phyloP scores from a whole-genome alignment of 2,113 vertebrate species.

The Australoheros scitulus region DNA sequence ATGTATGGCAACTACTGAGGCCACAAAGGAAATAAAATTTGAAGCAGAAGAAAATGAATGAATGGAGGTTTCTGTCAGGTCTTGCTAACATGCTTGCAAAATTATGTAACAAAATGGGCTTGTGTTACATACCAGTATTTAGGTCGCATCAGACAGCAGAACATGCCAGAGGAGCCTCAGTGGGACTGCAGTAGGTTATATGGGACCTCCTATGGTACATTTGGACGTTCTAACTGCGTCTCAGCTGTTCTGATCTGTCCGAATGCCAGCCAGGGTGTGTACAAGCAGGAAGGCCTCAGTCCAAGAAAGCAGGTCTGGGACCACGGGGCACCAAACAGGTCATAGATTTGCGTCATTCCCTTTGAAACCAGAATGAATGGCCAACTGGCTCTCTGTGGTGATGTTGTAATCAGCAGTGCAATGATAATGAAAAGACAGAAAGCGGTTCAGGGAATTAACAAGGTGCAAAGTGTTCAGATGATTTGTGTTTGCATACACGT shows the following conservation, averaged over 20 bases:
- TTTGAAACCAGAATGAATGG: slow-evolving; percentile 68
- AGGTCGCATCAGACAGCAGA: background rate
- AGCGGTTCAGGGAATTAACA: slow-evolving; percentile 24
- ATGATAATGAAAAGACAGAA: slow-evolving; percentile 52
- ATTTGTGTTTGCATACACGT: background rate
- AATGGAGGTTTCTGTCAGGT: background rate
- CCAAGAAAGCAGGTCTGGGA: slow-evolving; percentile 45
- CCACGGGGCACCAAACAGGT: slow-evolving; percentile 41
- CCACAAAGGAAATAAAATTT: background rate
- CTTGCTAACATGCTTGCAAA: background rate
- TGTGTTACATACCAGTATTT: slow-evolving; percentile 11
- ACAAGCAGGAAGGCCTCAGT: slow-evolving; percentile 31
- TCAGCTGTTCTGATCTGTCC: slow-evolving; percentile 40
- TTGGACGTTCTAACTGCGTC: slow-evolving; percentile 16
- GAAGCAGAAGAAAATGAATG: background rate
- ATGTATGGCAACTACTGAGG: background rate
- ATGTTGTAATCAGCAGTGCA: slow-evolving; percentile 60
- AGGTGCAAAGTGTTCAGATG: slow-evolving; percentile 46
- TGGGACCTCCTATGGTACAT: slow-evolving; percentile 1
- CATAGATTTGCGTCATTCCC: slow-evolving; percentile 68
- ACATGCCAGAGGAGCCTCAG: slow-evolving; percentile 4
- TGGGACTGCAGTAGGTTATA: slow-evolving; percentile 11
- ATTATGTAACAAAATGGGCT: background rate
- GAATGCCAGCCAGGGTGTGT: slow-evolving; percentile 33
- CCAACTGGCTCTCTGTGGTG: slow-evolving; percentile 40